Base-by-base conservation (phyloP, 2,113 vertebrate genomes). In the Odobenus rosmarus region DNA sequence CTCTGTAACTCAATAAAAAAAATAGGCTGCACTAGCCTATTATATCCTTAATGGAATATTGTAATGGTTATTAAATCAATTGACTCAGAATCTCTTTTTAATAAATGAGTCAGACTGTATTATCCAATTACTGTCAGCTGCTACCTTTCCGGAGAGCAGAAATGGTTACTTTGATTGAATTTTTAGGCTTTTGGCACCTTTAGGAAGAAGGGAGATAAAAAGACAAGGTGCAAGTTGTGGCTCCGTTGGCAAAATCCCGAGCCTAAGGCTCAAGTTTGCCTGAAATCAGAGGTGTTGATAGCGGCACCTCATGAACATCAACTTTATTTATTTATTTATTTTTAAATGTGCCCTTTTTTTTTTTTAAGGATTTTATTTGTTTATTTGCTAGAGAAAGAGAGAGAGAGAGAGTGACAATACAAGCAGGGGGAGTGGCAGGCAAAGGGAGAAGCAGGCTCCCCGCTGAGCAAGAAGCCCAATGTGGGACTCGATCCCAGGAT, bases 31-130 rank as follows among this genome's bases (percentile, higher is more conserved):
- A 98, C 98, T 97, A 98, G 97, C 97, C 97, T 98, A 97, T 98
- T 98, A 98, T 98, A 98, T 98, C 97, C 98, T 98, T 98, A 98
- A 99, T 99, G 98, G 98, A 98, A 99, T 99, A 98, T 98, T 98
- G 98, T 99, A 99, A 99, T 99, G 98, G 98, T 98, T 99, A 98
- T 99, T 99, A 99, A 99, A 98, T 99, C 98, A 99, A 98, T 99
- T 98, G 98, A 98, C 98, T 99, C 98, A 98, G 98, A 99, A 98
- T 99, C 98, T 98, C 98, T 98, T 98, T 98, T 98, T 99, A 99
- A 99, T 99, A 99, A 98, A 99, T 98, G 99, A 99, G 96, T 99
- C 98, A 99, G 98, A 98, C 98, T 98, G 96, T 99, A 98, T 99
- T 99, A 99, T 98, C 98, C 98, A 99, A 98, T 99, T 99, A 99